phyloP scores from a whole-genome alignment of 2,888 invertebrate genomes.

The Mechanitis messenoides region DNA sequence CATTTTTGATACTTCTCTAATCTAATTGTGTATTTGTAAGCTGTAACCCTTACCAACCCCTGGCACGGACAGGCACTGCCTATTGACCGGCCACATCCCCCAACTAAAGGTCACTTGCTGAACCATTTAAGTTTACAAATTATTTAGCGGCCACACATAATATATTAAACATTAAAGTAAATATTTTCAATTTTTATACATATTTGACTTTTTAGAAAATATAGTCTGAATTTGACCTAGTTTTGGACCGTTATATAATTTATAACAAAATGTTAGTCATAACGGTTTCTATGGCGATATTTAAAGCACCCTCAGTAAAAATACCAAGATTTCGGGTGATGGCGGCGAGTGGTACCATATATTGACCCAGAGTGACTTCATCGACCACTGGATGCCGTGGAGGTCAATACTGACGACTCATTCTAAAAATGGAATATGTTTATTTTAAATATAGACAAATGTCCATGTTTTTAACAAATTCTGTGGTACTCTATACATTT shows the following conservation, averaged over 20 bases:
- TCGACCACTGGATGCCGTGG: slow-evolving; percentile 10
- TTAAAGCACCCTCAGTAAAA: slow-evolving; percentile 29
- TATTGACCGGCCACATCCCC: slow-evolving; percentile 53
- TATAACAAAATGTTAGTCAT: slow-evolving; percentile 2
- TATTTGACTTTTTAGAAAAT: neutral
- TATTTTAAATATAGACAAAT: no score
- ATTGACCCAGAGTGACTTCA: slow-evolving; percentile 31
- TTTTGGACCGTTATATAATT: neutral
- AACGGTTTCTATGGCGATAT: slow-evolving; percentile 23
- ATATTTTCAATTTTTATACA: no score
- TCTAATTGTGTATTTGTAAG: neutral
- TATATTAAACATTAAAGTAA: no score
- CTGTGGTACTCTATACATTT: no score
- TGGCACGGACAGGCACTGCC: slow-evolving; percentile 59
- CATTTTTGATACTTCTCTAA: neutral
- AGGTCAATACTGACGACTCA: slow-evolving; percentile 2
- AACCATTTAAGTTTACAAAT: no score
- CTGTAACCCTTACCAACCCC: slow-evolving; percentile 37
- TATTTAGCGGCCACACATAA: neutral
- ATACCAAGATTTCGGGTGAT: slow-evolving; percentile 19
- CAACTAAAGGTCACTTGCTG: slow-evolving; percentile 40
- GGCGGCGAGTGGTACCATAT: slow-evolving; percentile 32
- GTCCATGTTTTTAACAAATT: no score
- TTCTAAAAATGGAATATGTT: neutral
- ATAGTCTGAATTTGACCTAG: neutral